Percentiles rank a stretch among this genome's conserved stretches.
These are phyloP conservation scores for Archilochus colubris DNA, from an alignment of 2,113 vertebrate genomes.

Conservation along the genomic window DNA sequence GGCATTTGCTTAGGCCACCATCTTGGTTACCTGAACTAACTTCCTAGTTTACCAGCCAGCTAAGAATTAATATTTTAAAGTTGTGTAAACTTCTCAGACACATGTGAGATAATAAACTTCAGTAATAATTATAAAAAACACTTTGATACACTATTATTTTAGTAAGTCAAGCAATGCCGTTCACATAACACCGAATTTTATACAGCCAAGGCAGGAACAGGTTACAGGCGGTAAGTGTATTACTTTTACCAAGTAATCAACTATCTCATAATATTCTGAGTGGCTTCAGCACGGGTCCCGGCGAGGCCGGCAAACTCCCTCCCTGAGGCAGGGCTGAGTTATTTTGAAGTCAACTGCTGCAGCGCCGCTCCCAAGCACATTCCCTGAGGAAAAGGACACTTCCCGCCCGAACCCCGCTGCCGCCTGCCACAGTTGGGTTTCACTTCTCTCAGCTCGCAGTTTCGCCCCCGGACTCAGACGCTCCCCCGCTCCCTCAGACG, in stretches of 20 bases:
- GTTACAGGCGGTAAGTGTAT: accelerated
- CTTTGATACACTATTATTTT: background rate
- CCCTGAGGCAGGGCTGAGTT: background rate
- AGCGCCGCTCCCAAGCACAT: accelerated
- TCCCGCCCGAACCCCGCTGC: background rate
- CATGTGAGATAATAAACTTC: background rate
- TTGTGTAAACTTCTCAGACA: background rate
- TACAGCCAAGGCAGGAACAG: background rate
- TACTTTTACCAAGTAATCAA: background rate
- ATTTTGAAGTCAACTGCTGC: background rate
- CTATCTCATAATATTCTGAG: accelerated
- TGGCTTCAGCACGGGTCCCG: accelerated
- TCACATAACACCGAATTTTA: background rate
- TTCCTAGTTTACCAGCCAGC: background rate
- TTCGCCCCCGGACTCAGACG: background rate
- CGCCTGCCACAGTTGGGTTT: background rate
- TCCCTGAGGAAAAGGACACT: accelerated
- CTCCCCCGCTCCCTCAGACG: background rate
- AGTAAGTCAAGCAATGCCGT: background rate
- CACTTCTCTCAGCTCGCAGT: background rate
- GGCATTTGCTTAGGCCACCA: background rate
- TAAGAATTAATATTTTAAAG: background rate
- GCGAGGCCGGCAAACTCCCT: too few relatives aligned
- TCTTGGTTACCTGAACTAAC: background rate
- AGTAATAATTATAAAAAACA: background rate